A percentile compares a stretch with the other conserved stretches of the same genome.
phyloP scores from a whole-genome alignment of 2,113 vertebrate genomes.

The Tiliqua scincoides region DNA sequence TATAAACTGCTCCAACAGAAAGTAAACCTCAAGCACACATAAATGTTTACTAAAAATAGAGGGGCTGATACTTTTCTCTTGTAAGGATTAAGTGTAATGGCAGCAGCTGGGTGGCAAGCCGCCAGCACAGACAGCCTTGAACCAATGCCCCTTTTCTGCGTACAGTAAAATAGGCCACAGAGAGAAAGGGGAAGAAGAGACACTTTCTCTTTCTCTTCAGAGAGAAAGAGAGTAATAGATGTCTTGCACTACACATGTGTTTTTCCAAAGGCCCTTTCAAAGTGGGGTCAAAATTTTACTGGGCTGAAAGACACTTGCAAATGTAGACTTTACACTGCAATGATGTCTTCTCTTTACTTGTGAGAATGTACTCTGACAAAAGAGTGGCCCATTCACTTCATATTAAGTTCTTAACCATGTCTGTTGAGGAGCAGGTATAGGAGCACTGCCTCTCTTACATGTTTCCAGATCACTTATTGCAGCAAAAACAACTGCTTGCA shows the following conservation, averaged over 20 bases:
- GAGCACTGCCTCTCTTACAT: background rate
- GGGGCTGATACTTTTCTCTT: accelerated
- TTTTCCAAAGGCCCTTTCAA: background rate
- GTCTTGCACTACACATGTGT: background rate
- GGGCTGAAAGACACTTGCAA: conserved; percentile 1
- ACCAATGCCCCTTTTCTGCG: background rate
- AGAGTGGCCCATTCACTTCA: background rate
- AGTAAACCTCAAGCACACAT: background rate
- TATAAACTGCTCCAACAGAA: accelerated
- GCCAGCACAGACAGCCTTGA: background rate
- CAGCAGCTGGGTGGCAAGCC: background rate
- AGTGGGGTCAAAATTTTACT: background rate
- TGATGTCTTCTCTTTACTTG: background rate
- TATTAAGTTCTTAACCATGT: background rate
- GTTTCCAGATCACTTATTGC: background rate
- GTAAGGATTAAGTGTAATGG: background rate
- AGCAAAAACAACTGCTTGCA: background rate
- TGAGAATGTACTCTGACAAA: background rate
- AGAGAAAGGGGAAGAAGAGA: no score
- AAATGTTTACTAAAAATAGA: background rate
- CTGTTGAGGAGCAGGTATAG: background rate
- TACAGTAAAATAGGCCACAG: background rate
- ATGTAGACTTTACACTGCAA: background rate
- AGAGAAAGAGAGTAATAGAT: background rate
- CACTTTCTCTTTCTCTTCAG: background rate